phyloP scores from a whole-genome alignment of 2,113 vertebrate species.

The Sphyrna mokarran region DNA sequence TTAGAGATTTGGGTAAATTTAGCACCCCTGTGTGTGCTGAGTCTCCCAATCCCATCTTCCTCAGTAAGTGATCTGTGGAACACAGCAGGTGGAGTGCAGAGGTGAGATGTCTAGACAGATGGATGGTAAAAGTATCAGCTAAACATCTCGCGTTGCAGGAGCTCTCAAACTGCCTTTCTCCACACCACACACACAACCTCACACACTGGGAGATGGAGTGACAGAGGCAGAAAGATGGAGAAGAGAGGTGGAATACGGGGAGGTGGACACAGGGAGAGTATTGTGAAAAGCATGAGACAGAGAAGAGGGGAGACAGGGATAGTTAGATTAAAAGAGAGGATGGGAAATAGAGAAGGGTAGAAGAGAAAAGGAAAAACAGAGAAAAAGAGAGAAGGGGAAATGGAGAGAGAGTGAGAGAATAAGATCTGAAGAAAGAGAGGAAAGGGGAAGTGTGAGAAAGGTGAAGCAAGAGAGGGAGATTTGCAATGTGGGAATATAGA shows the following conservation, averaged over 20 bases:
- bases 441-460: too few relatives aligned
- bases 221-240: not conserved
- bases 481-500: not conserved
- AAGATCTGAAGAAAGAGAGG: not conserved
- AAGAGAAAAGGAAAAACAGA: not conserved
- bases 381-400: not conserved
- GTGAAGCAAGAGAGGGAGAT: not conserved
- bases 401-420: not conserved
- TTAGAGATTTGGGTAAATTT: not conserved
- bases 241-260: too few relatives aligned
- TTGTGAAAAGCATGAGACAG: not conserved
- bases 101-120: constrained; percentile 14
- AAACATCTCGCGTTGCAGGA: not conserved
- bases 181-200: not conserved
- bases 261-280: too few relatives aligned
- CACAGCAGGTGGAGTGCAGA: not conserved
- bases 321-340: not conserved
- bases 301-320: not conserved
- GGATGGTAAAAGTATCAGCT: not conserved
- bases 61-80: not conserved
- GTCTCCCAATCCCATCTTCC: not conserved
- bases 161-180: not conserved
- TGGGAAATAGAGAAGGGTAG: not conserved
- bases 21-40: not conserved
- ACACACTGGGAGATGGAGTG: not conserved